Percentiles rank a stretch among this genome's conserved stretches.
These are phyloP conservation scores for Orthosia gracilis DNA, from an alignment of 2,888 invertebrate genomes.

Conservation along the genomic window DNA sequence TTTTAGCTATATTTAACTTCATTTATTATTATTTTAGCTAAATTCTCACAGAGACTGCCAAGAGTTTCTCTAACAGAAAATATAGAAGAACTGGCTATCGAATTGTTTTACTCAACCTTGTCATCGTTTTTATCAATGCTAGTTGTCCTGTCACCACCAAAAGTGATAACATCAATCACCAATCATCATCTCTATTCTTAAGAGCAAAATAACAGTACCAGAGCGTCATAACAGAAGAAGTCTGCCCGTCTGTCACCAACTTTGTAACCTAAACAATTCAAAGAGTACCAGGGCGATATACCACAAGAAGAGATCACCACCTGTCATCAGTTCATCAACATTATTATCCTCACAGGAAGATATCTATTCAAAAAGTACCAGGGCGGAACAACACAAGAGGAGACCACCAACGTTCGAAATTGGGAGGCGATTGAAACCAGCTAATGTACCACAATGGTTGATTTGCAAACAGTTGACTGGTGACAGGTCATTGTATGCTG, in stretches of 20 bases:
- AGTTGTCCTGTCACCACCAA: constrained; percentile 16
- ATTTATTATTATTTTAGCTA: too few relatives aligned
- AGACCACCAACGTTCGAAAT: constrained; percentile 83
- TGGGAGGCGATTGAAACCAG: constrained; percentile 82
- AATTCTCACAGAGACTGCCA: too few relatives aligned
- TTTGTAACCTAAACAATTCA: constrained; percentile 23
- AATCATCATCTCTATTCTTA: constrained; percentile 1
- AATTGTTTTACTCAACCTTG: background rate
- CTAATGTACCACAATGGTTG: constrained; percentile 83
- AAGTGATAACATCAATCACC: constrained; percentile 26
- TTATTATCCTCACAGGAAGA: constrained; percentile 11
- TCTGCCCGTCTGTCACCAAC: constrained; percentile 19
- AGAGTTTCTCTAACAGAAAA: background rate
- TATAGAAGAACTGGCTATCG: background rate
- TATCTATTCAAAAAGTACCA: constrained; percentile 60
- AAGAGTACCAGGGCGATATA: constrained; percentile 68
- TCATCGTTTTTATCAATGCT: background rate
- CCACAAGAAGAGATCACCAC: constrained; percentile 74
- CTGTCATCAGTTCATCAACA: constrained; percentile 16
- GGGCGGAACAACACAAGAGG: constrained; percentile 62
- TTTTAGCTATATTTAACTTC: too few relatives aligned
- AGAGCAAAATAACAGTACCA: too few relatives aligned
- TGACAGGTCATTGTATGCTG: constrained; percentile 88
- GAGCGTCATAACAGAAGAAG: too few relatives aligned
- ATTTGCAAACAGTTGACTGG: constrained; percentile 87